Conservation (phyloP, 2,113 vertebrate genomes). For the Pandion haliaetus region DNA sequence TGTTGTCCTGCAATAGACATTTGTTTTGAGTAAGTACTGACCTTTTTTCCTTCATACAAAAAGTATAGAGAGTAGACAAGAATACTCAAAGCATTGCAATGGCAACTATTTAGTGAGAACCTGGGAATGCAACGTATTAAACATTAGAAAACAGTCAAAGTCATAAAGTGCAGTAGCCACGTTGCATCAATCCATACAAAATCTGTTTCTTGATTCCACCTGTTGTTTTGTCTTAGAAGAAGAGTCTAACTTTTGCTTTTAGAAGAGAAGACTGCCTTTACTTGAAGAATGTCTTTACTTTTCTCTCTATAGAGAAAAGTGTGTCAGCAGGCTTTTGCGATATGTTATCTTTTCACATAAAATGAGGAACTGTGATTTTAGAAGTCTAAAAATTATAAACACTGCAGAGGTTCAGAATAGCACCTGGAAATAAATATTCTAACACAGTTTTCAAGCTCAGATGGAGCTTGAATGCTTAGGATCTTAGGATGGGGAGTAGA, state of each 20-base stretch:
- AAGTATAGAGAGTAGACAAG: neutral
- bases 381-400: neutral
- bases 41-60: neutral
- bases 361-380: neutral
- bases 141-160: neutral
- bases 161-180: neutral
- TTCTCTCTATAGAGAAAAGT: neutral
- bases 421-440: neutral
- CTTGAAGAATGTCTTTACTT: neutral
- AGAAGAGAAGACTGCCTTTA: neutral
- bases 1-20: neutral
- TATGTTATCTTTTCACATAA: neutral
- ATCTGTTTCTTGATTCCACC: neutral
- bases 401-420: neutral
- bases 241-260: neutral
- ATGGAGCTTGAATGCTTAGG: neutral
- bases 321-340: neutral
- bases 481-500: neutral
- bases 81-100: neutral
- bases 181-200: neutral
- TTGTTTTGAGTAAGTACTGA: neutral
- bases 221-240: neutral
- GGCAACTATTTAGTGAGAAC: neutral
- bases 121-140: neutral
- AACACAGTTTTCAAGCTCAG: neutral